phyloP scores from a whole-genome alignment of 2,888 invertebrate species.

The Mechanitis messenoides region DNA sequence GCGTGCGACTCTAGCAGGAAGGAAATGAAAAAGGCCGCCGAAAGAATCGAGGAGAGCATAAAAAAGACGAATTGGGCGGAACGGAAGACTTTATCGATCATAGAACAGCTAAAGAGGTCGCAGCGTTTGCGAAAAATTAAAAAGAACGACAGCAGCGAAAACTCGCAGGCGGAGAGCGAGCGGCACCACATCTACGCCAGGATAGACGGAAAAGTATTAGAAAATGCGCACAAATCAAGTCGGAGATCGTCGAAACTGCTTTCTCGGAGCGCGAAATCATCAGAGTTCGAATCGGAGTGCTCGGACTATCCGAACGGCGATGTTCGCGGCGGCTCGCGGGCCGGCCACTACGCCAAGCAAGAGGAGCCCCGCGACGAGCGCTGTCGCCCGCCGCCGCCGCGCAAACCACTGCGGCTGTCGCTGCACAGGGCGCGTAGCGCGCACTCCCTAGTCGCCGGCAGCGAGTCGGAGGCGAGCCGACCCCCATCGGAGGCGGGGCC shows the following conservation, averaged over 20 bases:
- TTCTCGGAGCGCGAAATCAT: constrained; percentile 81
- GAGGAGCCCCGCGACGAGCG: constrained; percentile 57
- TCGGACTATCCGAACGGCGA: constrained; percentile 72
- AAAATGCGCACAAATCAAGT: constrained; percentile 74
- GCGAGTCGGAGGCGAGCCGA: constrained; percentile 63
- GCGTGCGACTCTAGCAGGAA: constrained; percentile 47
- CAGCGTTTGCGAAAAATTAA: constrained; percentile 62
- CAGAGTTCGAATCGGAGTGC: constrained; percentile 87
- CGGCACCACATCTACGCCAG: constrained; percentile 63
- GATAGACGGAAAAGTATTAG: constrained; percentile 72
- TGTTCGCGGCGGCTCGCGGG: constrained; percentile 57
- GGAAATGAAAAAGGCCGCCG: constrained; percentile 61
- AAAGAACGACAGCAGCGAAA: constrained; percentile 66
- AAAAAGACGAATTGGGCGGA: constrained; percentile 73
- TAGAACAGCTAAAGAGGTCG: constrained; percentile 66
- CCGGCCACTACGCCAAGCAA: constrained; percentile 64
- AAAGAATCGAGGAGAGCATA: constrained; percentile 66
- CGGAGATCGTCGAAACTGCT: constrained; percentile 66
- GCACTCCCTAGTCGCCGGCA: constrained; percentile 79
- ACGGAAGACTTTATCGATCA: constrained; percentile 66
- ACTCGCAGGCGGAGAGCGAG: constrained; percentile 69
- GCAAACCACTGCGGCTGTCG: constrained; percentile 88
- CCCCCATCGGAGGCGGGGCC: constrained; percentile 46
- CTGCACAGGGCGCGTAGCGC: constrained; percentile 89
- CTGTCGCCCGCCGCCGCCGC: constrained; percentile 86